phyloP scores from a whole-genome alignment of 2,797 vertebrate species.

The Onychomys arenicola region DNA sequence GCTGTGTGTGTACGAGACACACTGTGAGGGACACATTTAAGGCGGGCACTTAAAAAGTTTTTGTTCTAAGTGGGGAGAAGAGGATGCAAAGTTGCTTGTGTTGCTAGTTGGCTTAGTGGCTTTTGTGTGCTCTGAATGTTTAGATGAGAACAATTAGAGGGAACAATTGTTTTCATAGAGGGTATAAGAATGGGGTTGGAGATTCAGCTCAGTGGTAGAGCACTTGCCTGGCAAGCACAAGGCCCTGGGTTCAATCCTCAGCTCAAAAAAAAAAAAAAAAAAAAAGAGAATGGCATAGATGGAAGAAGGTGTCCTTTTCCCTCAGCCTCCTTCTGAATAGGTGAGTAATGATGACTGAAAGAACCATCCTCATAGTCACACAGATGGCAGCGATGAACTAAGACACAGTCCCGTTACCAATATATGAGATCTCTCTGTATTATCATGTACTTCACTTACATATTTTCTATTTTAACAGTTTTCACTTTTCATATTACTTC shows the following conservation, averaged over 20 bases:
- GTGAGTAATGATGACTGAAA: neutral
- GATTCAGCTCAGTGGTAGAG: no score
- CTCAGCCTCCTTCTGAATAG: neutral
- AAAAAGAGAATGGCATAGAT: neutral
- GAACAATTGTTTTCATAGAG: neutral
- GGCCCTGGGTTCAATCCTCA: no score
- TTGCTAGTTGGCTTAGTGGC: neutral
- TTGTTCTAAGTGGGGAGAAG: neutral
- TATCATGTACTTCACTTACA: neutral
- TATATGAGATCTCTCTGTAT: neutral
- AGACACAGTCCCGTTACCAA: neutral
- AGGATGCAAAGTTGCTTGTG: neutral
- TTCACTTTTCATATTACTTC: neutral
- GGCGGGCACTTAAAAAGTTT: neutral
- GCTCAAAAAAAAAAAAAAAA: no score
- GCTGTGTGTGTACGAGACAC: neutral
- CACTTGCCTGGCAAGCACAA: no score
- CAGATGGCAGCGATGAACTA: neutral
- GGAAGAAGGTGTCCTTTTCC: neutral
- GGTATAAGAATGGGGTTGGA: no score
- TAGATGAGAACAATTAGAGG: neutral
- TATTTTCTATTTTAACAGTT: neutral
- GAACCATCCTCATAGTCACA: neutral
- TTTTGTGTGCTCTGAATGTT: neutral
- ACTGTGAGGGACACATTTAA: neutral